These are phyloP conservation scores for Sclerurus mexicanus DNA, from an alignment of 2,113 vertebrate species.

Conservation along the genomic window DNA sequence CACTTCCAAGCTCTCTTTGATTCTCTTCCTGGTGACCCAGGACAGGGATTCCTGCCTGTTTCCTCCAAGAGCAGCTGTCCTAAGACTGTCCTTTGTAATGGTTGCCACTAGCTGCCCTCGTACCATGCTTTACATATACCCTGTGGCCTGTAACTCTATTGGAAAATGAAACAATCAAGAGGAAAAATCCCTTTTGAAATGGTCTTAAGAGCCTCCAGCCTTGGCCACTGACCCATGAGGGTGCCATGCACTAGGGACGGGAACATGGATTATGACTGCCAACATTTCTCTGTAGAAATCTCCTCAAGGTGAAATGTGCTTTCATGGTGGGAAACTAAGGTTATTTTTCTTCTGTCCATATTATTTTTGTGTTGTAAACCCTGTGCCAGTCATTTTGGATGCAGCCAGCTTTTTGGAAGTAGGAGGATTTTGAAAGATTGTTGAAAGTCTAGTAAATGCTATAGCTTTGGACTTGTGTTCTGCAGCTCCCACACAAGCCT, in stretches of 20 bases:
- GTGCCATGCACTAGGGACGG: background rate
- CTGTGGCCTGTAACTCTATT: background rate
- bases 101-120: background rate
- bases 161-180: background rate
- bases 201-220: background rate
- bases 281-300: background rate
- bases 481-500: conserved; percentile 5
- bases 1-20: background rate
- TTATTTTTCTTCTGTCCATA: background rate
- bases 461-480: background rate
- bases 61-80: background rate
- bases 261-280: background rate
- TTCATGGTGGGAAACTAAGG: background rate
- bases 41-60: background rate
- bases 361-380: background rate
- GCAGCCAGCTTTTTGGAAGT: background rate
- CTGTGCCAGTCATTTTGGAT: background rate
- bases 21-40: background rate
- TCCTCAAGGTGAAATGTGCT: background rate
- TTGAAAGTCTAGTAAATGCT: background rate
- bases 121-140: background rate
- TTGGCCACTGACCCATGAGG: background rate
- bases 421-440: background rate
- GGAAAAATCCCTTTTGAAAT: background rate
- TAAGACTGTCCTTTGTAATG: background rate